phyloP scores from a whole-genome alignment of 2,888 invertebrate species.

The Nomada ruficornis region DNA sequence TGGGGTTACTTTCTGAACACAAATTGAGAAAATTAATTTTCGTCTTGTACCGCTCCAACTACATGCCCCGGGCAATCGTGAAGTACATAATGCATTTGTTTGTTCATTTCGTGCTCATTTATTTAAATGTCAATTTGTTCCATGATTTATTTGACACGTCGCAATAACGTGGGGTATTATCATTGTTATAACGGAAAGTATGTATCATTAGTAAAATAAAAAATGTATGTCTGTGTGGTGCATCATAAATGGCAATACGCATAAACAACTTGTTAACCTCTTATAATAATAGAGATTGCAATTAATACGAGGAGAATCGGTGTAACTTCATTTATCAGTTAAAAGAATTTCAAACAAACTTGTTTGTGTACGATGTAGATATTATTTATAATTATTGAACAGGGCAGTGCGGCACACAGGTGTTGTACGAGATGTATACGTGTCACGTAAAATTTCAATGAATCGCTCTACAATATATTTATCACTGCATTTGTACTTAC shows the following conservation, averaged over 20 bases:
- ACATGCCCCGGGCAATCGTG: not conserved
- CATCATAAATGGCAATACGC: not conserved
- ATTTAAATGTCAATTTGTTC: not conserved
- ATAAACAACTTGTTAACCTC: too few species aligned
- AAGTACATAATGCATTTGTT: not conserved
- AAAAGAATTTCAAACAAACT: constrained; percentile 1
- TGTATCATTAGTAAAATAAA: not conserved
- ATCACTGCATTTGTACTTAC: not conserved
- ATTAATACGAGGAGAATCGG: not conserved
- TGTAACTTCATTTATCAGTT: not conserved
- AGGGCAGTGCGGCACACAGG: not conserved
- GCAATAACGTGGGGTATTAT: not conserved
- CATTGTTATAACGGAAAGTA: not conserved
- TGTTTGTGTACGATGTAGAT: not conserved
- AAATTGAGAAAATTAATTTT: constrained; percentile 41
- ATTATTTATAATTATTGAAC: not conserved
- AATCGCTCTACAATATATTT: constrained; percentile 14
- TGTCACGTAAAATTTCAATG: constrained; percentile 15
- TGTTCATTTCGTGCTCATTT: not conserved
- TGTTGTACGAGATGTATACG: constrained; percentile 17
- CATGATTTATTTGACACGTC: not conserved
- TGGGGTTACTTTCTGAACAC: constrained; percentile 4
- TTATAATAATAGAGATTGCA: not conserved
- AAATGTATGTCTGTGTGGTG: constrained; percentile 15
- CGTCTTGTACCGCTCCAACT: constrained; percentile 5